Evolutionary conservation across 2,113 vertebrate genomes (phyloP).

Genomic region (Lipophrys pholis): DNA sequence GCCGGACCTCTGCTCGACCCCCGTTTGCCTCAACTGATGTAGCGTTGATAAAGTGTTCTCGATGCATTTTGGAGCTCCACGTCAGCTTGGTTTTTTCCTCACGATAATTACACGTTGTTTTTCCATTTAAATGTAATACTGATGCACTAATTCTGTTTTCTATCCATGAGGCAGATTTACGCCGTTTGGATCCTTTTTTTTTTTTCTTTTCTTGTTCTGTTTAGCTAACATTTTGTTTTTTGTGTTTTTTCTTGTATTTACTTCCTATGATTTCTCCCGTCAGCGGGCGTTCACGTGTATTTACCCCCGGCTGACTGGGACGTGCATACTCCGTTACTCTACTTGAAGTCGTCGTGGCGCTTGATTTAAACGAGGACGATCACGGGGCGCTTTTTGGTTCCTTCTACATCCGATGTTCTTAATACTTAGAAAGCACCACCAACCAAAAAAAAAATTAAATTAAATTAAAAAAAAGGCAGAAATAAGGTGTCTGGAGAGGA

Average conservation of each 20-base stretch:
- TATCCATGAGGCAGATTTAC: constrained; percentile 33
- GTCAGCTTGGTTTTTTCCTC: constrained; percentile 9
- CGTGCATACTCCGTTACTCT: constrained; percentile 68
- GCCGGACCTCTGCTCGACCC: constrained; percentile 38
- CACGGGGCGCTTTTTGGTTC: constrained; percentile 37
- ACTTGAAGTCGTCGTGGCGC: constrained; percentile 72
- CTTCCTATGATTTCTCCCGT: constrained; percentile 35
- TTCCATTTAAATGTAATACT: constrained; percentile 54
- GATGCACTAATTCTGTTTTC: constrained; percentile 67
- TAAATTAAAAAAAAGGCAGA: too few relatives aligned
- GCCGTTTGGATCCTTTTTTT: constrained; percentile 38
- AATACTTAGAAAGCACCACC: constrained; percentile 44
- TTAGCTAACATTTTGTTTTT: constrained; percentile 45
- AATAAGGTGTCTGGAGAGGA: too few relatives aligned
- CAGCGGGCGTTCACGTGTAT: constrained; percentile 65
- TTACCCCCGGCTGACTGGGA: constrained; percentile 31
- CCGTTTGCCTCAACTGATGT: constrained; percentile 48
- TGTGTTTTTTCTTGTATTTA: constrained; percentile 24
- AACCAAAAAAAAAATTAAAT: constrained; percentile 17
- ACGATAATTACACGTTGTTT: neutral
- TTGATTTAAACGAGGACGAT: constrained; percentile 52
- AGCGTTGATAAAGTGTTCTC: constrained; percentile 55
- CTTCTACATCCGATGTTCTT: constrained; percentile 20
- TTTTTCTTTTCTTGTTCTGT: constrained; percentile 25
- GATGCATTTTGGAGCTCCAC: constrained; percentile 58